Percentiles rank a stretch among this genome's conserved stretches.
These are phyloP conservation scores for Andricus grossulariae DNA, from an alignment of 1,140 invertebrate genomes.

Conservation along the genomic window DNA sequence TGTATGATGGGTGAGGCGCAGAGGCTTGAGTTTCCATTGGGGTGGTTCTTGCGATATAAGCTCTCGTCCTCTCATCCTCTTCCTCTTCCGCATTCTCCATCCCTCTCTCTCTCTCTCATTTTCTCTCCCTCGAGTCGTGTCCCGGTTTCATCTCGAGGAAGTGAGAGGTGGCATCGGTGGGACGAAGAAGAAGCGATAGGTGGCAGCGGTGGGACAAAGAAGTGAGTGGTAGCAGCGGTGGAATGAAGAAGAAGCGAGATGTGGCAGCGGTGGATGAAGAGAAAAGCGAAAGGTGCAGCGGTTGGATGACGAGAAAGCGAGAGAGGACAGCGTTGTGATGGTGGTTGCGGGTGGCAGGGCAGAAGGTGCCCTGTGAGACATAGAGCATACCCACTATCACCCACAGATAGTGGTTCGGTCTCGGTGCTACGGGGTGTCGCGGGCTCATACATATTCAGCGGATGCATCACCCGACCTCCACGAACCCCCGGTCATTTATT, in stretches of 20 bases:
- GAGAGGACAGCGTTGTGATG: not conserved
- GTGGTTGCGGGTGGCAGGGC: conserved; percentile 1
- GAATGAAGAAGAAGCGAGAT: too few relatives aligned
- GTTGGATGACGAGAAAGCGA: too few relatives aligned
- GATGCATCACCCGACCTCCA: conserved; percentile 69
- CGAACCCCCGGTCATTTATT: conserved; percentile 70
- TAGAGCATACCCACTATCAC: conserved; percentile 74
- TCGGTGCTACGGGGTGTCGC: conserved; percentile 71
- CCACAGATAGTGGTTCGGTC: conserved; percentile 73
- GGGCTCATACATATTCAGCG: conserved; percentile 75
- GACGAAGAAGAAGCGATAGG: conserved; percentile 38
- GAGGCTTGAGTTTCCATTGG: conserved; percentile 73
- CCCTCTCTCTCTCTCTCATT: not conserved
- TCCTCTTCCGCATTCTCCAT: conserved; percentile 2
- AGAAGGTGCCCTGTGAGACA: conserved; percentile 59
- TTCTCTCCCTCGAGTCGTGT: conserved; percentile 44
- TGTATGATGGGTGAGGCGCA: conserved; percentile 73
- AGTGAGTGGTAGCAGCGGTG: too few relatives aligned
- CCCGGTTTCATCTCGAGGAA: conserved; percentile 40
- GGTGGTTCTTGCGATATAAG: conserved; percentile 74
- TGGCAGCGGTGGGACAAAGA: conserved; percentile 39
- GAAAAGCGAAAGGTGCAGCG: conserved; percentile 36
- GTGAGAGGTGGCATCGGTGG: conserved; percentile 40
- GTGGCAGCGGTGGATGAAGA: not conserved
- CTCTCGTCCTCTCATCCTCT: conserved; percentile 49